Evolutionary conservation across 2,888 invertebrate species (phyloP).

Genomic region (Eretmocerus hayati): DNA sequence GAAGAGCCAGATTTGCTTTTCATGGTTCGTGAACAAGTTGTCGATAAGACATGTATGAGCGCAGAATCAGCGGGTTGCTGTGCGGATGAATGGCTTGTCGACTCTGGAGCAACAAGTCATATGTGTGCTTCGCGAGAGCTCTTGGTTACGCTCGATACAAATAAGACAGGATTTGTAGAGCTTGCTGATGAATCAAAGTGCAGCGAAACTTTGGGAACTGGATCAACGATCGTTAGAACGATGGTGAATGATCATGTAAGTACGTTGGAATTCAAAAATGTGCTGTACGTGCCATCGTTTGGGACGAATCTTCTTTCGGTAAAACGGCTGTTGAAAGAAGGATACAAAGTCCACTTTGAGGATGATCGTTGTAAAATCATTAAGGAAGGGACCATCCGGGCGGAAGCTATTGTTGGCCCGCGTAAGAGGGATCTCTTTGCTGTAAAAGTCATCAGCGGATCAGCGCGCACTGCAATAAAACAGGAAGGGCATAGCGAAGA

Average conservation of each 20-base stretch:
- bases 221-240: neutral
- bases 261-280: constrained; percentile 13
- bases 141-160: no score
- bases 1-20: neutral
- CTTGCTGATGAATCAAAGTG: neutral
- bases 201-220: neutral
- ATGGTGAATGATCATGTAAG: neutral
- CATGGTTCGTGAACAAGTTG: neutral
- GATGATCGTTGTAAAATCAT: neutral
- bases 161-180: neutral
- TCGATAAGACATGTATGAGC: neutral
- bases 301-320: constrained; percentile 25
- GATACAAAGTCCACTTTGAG: neutral
- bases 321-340: constrained; percentile 17
- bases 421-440: no score
- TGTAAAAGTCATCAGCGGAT: no score
- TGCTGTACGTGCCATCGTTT: constrained; percentile 23
- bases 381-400: neutral
- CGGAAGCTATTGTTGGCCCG: neutral
- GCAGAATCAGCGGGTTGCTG: neutral
- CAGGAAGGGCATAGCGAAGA: constrained; percentile 15
- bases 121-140: constrained; percentile 17
- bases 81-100: constrained; percentile 14
- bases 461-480: no score
- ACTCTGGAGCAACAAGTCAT: constrained; percentile 25